Evolutionary conservation across 37 sponge, comb jelly and placozoan genomes (phyloP).

Genomic region (Halisarca cf. caerulea): DNA sequence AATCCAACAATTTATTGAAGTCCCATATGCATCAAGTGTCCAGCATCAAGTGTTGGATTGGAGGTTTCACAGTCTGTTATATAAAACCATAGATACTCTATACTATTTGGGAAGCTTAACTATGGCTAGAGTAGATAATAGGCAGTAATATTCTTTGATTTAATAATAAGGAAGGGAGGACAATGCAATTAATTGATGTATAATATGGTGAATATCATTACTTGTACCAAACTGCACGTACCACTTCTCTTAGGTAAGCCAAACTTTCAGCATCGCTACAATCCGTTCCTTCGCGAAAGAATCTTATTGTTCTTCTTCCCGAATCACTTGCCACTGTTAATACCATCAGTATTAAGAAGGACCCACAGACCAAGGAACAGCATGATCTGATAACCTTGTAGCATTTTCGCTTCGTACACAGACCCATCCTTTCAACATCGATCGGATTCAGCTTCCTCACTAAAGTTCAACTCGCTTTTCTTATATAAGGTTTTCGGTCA

Average conservation of each 20-base stretch:
- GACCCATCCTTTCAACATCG: not conserved
- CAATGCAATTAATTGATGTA: not conserved
- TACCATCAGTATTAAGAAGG: not conserved
- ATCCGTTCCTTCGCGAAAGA: not conserved
- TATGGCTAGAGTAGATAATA: not conserved
- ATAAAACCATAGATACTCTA: not conserved
- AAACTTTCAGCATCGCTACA: slow-evolving; percentile 15
- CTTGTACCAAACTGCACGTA: not conserved
- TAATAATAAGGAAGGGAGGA: not conserved
- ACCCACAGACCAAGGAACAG: not conserved
- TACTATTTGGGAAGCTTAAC: not conserved
- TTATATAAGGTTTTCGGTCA: too few relatives aligned
- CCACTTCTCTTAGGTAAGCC: not conserved
- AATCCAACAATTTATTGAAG: too few relatives aligned
- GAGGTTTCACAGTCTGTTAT: too few relatives aligned
- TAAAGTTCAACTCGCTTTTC: too few relatives aligned
- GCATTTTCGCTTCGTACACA: slow-evolving; percentile 16
- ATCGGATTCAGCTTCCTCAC: too few relatives aligned
- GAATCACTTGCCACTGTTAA: not conserved
- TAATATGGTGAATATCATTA: too few relatives aligned
- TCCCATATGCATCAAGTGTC: too few relatives aligned
- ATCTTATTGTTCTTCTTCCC: slow-evolving; percentile 11
- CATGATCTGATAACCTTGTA: not conserved
- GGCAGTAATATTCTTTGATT: not conserved
- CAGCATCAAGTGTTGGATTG: too few relatives aligned